phyloP scores from a whole-genome alignment of 2,113 vertebrate species.

The Hemibagrus wyckioides region DNA sequence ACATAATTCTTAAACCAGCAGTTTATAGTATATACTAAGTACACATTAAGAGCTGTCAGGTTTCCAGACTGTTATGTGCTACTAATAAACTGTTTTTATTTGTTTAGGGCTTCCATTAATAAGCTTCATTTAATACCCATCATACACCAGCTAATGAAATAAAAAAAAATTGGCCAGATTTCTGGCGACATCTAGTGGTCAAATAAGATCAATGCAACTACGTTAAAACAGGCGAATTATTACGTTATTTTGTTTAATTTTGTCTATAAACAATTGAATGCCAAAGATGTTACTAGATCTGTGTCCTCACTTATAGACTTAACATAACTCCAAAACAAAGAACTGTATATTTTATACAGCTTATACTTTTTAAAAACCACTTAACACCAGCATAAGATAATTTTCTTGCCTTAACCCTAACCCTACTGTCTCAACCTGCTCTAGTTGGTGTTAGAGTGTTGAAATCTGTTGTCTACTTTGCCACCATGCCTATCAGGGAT shows the following conservation, averaged over 20 bases:
- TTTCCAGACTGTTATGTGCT: not conserved
- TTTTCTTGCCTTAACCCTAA: not conserved
- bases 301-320: not conserved
- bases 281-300: not conserved
- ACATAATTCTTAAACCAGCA: not conserved
- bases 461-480: not conserved
- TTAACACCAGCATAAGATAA: not conserved
- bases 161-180: not conserved
- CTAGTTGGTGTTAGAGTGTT: not conserved
- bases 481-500: not conserved
- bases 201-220: not conserved
- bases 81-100: not conserved
- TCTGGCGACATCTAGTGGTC: constrained; percentile 12
- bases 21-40: too few species aligned
- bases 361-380: not conserved
- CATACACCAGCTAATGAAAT: not conserved
- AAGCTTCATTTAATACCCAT: not conserved
- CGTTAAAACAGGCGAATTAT: not conserved
- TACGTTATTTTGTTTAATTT: not conserved
- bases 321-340: not conserved
- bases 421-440: not conserved
- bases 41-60: not conserved
- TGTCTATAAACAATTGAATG: not conserved
- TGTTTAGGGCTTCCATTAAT: not conserved
- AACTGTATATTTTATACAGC: not conserved